These are phyloP conservation scores for Cirrhinus mrigala DNA, from an alignment of 2,797 vertebrate genomes.

Conservation along the genomic window DNA sequence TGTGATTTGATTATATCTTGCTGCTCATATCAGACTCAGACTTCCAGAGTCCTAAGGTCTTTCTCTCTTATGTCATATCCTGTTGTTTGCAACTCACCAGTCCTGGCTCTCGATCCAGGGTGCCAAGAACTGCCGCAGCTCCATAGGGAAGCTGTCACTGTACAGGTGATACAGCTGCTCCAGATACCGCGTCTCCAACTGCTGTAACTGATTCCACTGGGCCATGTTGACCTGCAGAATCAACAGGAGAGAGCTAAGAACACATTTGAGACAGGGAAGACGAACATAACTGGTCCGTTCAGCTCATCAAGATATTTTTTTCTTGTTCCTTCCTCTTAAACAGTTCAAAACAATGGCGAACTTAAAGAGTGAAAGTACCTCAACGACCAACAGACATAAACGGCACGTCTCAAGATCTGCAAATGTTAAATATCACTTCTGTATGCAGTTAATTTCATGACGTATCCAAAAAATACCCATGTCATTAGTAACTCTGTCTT, in stretches of 20 bases:
- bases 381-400: not conserved
- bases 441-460: not conserved
- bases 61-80: conserved; percentile 5
- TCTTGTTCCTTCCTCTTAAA: conserved; percentile 9
- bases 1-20: not conserved
- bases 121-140: conserved; percentile 95
- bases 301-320: not conserved
- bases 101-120: conserved; percentile 99
- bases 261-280: not conserved
- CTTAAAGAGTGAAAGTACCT: not conserved
- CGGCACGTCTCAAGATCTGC: not conserved
- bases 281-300: conserved; percentile 17
- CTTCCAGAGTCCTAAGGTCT: not conserved
- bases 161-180: conserved; percentile 98
- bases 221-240: conserved; percentile 83
- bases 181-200: conserved; percentile 96
- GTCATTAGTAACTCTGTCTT: not conserved
- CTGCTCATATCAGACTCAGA: not conserved
- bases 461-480: not conserved
- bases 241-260: not conserved
- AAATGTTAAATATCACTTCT: not conserved
- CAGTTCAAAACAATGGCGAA: not conserved
- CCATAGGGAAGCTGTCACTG: conserved; percentile 99
- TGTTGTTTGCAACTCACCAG: conserved; percentile 80
- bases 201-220: conserved; percentile 99